A percentile compares a stretch with the other conserved stretches of the same genome.
These are phyloP conservation scores for Colossoma macropomum DNA, from an alignment of 2,113 vertebrate genomes.

Conservation along the genomic window DNA sequence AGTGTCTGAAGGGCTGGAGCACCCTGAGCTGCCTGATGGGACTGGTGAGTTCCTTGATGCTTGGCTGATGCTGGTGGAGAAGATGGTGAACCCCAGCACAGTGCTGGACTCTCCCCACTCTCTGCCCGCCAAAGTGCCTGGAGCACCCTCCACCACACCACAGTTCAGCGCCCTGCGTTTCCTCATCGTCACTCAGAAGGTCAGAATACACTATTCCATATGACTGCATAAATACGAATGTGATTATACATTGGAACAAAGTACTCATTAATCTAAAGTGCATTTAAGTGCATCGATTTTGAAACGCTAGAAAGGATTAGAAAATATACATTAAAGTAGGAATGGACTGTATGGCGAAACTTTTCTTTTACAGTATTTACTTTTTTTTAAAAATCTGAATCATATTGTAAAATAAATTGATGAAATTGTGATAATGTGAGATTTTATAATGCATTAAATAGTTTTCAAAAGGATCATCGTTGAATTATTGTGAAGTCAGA, in stretches of 20 bases:
- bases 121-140: conserved; percentile 86
- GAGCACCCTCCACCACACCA: conserved; percentile 84
- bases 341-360: too few species aligned
- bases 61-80: conserved; percentile 95
- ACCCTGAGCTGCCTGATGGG: conserved; percentile 88
- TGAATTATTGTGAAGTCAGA: not conserved
- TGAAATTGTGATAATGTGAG: too few species aligned
- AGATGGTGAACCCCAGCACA: conserved; percentile 95
- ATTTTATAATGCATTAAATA: too few species aligned
- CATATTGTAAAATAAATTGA: too few species aligned
- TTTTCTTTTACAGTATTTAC: too few species aligned
- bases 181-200: conserved; percentile 94
- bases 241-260: not conserved
- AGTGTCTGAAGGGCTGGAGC: conserved; percentile 89
- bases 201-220: conserved; percentile 58
- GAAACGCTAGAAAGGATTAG: too few species aligned
- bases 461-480: not conserved
- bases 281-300: too few species aligned
- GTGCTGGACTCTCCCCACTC: conserved; percentile 95
- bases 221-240: not conserved
- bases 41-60: conserved; percentile 94
- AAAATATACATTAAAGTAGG: too few species aligned
- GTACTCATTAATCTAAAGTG: not conserved
- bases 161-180: conserved; percentile 93
- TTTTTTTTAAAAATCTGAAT: too few species aligned